Base-by-base conservation (phyloP, 2,888 invertebrate species). In the Himalopsyche tibetana region DNA sequence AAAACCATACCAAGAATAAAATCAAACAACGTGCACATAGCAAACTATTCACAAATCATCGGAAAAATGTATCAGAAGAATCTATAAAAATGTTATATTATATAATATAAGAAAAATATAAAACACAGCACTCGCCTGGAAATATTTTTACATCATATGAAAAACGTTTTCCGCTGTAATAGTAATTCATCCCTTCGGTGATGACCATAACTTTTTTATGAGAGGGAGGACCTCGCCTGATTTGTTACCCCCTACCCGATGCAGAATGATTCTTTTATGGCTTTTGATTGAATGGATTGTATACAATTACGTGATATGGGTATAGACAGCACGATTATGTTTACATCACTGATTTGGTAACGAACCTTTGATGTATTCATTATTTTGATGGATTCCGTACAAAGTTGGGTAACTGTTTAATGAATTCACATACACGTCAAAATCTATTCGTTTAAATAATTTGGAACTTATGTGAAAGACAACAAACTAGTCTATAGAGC, bases 331-430 rank as follows among this genome's bases (percentile, higher is more conserved):
- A 28, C 63, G 63, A 63, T 63, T 63, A 63, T 63, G 63, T 63
- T 63, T 63, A 63, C 63, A 63, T 63, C 63, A 63, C 63, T 28
- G 63, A 63, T 63, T 63, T 63, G n/a, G 63, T 28, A 63, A 63
- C 63, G 63, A 63, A 63, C 19, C 19, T 63, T 63, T 19, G 19
- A 63, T 63, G 19, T 63, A 19, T 63, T 63, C 63, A 28, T 63
- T 28, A 63, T 63, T 63, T 63, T 63, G 63, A 63, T 63, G 63
- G 63, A 63, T 63, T 63, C 28, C 5, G 19, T 19, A 63, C 63
- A 5, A 51, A 15, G 8, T 51, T 51, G 51, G 51, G 51, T 51
- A 51, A 51, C 51, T 15, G 51, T 51, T 51, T 15, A 4, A 4
- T 2, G 15, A 51, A 28, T 51, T 51, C 12, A 15, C 51, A 51